Conservation (phyloP, 2,888 invertebrate genomes). For the Osedax fenrisi region DNA sequence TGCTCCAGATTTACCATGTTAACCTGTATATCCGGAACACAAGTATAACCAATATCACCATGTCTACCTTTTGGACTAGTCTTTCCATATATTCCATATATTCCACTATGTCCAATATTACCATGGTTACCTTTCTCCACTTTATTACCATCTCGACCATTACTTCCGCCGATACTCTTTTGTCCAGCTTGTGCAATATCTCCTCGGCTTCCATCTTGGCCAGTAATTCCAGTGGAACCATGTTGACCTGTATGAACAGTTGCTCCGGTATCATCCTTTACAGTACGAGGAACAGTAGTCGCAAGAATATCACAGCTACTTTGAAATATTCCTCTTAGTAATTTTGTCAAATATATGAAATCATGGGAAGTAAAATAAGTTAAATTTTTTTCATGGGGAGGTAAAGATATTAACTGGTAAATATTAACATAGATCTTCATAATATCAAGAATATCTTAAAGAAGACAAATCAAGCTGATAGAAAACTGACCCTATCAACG, state of each 20-base stretch:
- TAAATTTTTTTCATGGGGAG: too few relatives aligned
- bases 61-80: neutral
- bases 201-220: neutral
- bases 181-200: neutral
- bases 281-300: too few relatives aligned
- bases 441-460: too few relatives aligned
- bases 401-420: too few relatives aligned
- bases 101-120: neutral
- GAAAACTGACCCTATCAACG: too few relatives aligned
- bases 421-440: too few relatives aligned
- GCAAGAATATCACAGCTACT: too few relatives aligned
- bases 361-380: too few relatives aligned
- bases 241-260: neutral
- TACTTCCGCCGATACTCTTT: neutral
- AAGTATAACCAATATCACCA: neutral
- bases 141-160: neutral
- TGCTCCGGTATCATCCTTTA: neutral
- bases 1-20: neutral
- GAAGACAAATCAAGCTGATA: too few relatives aligned
- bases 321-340: too few relatives aligned
- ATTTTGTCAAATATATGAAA: too few relatives aligned
- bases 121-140: neutral
- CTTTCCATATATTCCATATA: neutral
- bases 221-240: neutral
- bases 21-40: neutral